A percentile compares a stretch with the other conserved stretches of the same genome.
Evolutionary conservation across 2,888 invertebrate genomes (phyloP).

Genomic region (Coecobrya sp.): DNA sequence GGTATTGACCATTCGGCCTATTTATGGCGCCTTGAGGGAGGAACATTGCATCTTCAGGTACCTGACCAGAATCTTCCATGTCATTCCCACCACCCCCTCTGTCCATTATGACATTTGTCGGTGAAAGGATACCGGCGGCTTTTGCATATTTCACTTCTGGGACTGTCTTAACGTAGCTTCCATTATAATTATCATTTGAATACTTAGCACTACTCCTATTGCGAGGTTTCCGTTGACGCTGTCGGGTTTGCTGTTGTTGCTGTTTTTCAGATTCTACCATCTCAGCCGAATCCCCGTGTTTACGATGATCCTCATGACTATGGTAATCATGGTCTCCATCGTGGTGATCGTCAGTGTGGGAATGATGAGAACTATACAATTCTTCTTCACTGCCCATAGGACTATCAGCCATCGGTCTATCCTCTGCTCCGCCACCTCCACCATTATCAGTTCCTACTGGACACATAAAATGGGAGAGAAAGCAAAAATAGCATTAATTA

Average conservation of each 20-base stretch:
- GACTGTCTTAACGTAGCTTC: constrained; percentile 21
- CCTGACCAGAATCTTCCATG: constrained; percentile 2
- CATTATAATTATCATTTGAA: constrained; percentile 32
- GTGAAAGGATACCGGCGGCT: constrained; percentile 46
- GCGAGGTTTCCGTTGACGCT: constrained; percentile 14
- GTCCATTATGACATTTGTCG: constrained; percentile 29
- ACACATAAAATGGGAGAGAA: not conserved
- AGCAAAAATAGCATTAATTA: constrained; percentile 40
- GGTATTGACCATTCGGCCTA: constrained; percentile 66
- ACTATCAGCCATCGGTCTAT: constrained; percentile 33
- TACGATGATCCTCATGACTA: constrained; percentile 20
- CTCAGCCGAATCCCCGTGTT: constrained; percentile 32
- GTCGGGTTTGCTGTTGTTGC: not conserved
- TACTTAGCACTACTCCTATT: constrained; percentile 34
- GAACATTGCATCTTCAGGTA: constrained; percentile 53
- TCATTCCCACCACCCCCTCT: constrained; percentile 21
- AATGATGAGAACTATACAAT: constrained; percentile 8
- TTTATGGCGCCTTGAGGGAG: constrained; percentile 43
- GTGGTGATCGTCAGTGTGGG: not conserved
- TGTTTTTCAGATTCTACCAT: not conserved
- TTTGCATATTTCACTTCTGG: constrained; percentile 68
- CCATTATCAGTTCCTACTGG: not conserved
- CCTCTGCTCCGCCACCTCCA: not conserved
- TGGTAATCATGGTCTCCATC: constrained; percentile 8
- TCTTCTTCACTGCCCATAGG: constrained; percentile 50